Evolutionary conservation across 1,140 invertebrate genomes (phyloP).

Genomic region (Caenorhabditis briggsae): DNA sequence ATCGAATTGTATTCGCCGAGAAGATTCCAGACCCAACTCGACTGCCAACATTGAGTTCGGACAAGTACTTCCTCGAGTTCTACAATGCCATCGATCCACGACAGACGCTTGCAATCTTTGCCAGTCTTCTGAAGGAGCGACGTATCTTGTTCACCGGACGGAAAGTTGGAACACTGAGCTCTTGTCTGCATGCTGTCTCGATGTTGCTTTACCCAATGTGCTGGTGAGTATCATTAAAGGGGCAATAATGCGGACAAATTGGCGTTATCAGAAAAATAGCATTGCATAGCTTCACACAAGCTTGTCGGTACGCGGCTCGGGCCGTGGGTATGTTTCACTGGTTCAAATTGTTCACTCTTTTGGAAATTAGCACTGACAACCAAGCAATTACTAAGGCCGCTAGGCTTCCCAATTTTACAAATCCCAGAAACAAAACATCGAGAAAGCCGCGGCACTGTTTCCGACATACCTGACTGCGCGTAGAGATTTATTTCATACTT

Average conservation of each 20-base stretch:
- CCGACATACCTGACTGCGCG: too few relatives aligned
- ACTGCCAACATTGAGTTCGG: constrained; percentile 71
- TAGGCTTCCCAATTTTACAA: too few relatives aligned
- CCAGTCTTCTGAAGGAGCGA: constrained; percentile 74
- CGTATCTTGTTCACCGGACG: constrained; percentile 71
- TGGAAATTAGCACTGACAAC: too few relatives aligned
- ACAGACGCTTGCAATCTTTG: constrained; percentile 73
- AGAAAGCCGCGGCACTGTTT: too few relatives aligned
- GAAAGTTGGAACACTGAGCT: constrained; percentile 72
- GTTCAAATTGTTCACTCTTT: too few relatives aligned
- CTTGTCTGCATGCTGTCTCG: constrained; percentile 72
- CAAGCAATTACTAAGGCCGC: too few relatives aligned
- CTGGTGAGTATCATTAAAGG: constrained; percentile 68
- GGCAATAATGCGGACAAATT: too few relatives aligned
- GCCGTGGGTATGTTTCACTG: too few relatives aligned
- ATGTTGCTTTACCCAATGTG: constrained; percentile 71
- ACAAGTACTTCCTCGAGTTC: constrained; percentile 74
- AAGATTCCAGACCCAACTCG: constrained; percentile 58
- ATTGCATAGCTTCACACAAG: too few relatives aligned
- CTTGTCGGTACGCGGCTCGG: too few relatives aligned
- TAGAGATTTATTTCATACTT: neutral
- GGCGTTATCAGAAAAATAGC: too few relatives aligned
- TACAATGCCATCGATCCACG: constrained; percentile 73
- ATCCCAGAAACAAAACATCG: too few relatives aligned
- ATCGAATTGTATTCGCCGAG: constrained; percentile 30